phyloP scores from a whole-genome alignment of 1,140 invertebrate genomes.

The Diachasmimorpha longicaudata region DNA sequence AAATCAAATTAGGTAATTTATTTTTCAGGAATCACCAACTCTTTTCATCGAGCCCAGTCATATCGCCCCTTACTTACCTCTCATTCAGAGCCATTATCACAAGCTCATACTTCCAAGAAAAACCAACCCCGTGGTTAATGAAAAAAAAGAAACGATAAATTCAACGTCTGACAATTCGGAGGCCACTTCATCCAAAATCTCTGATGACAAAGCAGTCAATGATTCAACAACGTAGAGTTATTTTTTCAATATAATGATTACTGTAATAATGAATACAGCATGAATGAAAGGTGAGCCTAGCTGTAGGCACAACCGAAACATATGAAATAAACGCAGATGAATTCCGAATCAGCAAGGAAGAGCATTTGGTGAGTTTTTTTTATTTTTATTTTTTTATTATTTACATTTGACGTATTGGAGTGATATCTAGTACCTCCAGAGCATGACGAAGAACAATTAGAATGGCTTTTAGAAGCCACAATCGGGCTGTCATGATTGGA shows the following conservation, averaged over 20 bases:
- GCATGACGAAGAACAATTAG: conserved; percentile 69
- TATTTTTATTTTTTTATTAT: conserved; percentile 10
- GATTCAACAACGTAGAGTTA: conserved; percentile 39
- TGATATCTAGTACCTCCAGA: conserved; percentile 68
- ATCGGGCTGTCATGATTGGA: conserved; percentile 69
- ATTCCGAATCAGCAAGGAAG: neutral
- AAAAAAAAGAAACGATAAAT: neutral
- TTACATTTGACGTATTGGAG: conserved; percentile 71
- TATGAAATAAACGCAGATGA: neutral
- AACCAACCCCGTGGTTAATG: neutral
- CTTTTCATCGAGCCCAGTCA: conserved; percentile 66
- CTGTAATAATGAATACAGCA: neutral
- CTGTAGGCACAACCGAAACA: neutral
- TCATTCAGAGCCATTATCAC: conserved; percentile 54
- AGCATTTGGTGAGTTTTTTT: neutral
- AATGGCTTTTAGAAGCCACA: conserved; percentile 71
- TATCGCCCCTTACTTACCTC: conserved; percentile 64
- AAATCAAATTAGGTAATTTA: too few relatives aligned
- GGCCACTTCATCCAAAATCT: neutral
- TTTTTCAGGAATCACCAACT: conserved; percentile 55
- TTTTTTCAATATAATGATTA: neutral
- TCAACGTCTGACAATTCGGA: neutral
- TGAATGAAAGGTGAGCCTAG: neutral
- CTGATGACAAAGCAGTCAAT: conserved; percentile 12
- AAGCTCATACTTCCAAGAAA: conserved; percentile 55